phyloP scores from a whole-genome alignment of 2,888 invertebrate genomes.

The Cheilosia impressa region DNA sequence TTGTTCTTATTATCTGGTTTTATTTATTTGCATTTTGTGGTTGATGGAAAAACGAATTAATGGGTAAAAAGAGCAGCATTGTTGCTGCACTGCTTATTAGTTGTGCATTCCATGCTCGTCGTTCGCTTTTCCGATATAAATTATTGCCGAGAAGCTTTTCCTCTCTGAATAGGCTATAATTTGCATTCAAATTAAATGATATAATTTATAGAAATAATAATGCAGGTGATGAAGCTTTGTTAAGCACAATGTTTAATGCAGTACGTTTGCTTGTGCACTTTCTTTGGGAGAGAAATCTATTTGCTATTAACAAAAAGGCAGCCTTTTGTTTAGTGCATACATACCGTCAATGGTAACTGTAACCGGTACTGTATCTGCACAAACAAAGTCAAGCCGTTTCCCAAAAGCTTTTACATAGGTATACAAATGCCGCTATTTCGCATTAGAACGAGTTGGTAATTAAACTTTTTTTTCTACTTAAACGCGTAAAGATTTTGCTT shows the following conservation, averaged over 20 bases:
- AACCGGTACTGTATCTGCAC: slow-evolving; percentile 59
- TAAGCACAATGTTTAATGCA: neutral
- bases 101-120: slow-evolving; percentile 46
- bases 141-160: neutral
- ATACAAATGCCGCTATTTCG: slow-evolving; percentile 12
- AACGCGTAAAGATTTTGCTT: slow-evolving; percentile 25
- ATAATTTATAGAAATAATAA: slow-evolving; percentile 19
- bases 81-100: slow-evolving; percentile 24
- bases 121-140: slow-evolving; percentile 36
- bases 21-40: slow-evolving; percentile 48
- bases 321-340: slow-evolving; percentile 56
- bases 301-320: slow-evolving; percentile 44
- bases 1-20: slow-evolving; percentile 51
- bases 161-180: slow-evolving; percentile 17
- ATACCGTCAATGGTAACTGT: slow-evolving; percentile 36
- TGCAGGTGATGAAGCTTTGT: neutral
- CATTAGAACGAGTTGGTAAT: slow-evolving; percentile 57
- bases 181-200: slow-evolving; percentile 24
- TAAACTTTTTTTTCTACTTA: slow-evolving; percentile 54
- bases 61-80: slow-evolving; percentile 19
- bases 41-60: slow-evolving; percentile 27
- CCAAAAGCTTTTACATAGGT: slow-evolving; percentile 38
- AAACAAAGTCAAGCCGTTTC: slow-evolving; percentile 46
- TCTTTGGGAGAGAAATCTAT: slow-evolving; percentile 73
- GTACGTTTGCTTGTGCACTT: slow-evolving; percentile 30